Conservation (phyloP, 1,140 invertebrate genomes). For the Microplitis mediator region DNA sequence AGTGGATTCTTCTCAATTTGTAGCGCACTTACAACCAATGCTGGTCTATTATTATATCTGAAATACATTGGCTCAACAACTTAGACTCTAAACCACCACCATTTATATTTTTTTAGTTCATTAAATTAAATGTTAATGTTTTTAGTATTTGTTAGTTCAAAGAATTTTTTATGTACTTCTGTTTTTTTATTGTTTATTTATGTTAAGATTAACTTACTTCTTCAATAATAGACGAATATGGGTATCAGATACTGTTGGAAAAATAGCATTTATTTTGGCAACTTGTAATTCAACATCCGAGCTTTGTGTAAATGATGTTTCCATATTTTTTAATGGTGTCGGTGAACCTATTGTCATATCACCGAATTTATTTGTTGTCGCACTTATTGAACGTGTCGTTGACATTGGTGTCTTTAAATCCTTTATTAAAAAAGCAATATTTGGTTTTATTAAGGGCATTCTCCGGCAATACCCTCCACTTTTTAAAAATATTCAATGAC, state of each 20-base stretch:
- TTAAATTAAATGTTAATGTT: neutral
- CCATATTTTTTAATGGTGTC: conserved; percentile 66
- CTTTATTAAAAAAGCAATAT: conserved; percentile 44
- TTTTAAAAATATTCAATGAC: no score
- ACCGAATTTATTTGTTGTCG: conserved; percentile 56
- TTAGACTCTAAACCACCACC: conserved; percentile 42
- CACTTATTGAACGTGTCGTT: conserved; percentile 55
- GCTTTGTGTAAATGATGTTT: conserved; percentile 68
- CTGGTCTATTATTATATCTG: conserved; percentile 90
- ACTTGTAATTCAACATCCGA: conserved; percentile 75
- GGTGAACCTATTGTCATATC: conserved; percentile 57
- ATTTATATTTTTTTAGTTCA: conserved; percentile 17
- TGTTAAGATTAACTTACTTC: conserved; percentile 72
- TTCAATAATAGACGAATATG: conserved; percentile 85
- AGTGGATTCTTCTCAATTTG: conserved; percentile 93
- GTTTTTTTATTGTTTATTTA: neutral
- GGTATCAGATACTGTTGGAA: conserved; percentile 86
- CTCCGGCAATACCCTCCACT: no score
- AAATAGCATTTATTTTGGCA: conserved; percentile 86
- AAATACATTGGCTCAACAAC: conserved; percentile 56
- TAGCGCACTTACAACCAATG: conserved; percentile 88
- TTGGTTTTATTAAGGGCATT: neutral
- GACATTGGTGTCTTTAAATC: conserved; percentile 62
- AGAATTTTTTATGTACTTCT: conserved; percentile 27
- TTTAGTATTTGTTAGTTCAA: conserved; percentile 25